These are phyloP conservation scores for Nomada ferruginata DNA, from an alignment of 2,888 invertebrate genomes.

Conservation along the genomic window DNA sequence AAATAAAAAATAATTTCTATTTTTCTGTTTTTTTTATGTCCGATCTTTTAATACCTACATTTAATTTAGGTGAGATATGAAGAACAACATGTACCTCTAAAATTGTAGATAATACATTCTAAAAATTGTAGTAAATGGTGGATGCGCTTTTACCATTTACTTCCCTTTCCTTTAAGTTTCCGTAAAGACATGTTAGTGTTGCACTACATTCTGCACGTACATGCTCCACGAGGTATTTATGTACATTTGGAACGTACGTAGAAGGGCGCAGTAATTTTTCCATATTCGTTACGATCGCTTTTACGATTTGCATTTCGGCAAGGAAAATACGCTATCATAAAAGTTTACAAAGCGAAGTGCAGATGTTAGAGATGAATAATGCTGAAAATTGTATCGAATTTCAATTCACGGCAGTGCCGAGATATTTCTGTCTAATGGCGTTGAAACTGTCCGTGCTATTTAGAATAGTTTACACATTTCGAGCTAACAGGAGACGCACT, in stretches of 20 bases:
- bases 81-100: too few species aligned
- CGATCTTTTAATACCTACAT: too few species aligned
- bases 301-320: not conserved
- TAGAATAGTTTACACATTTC: conserved; percentile 10
- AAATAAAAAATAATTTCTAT: too few species aligned
- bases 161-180: not conserved
- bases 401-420: not conserved
- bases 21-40: too few species aligned
- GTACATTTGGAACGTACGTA: too few species aligned
- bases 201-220: too few species aligned
- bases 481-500: not conserved
- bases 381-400: not conserved
- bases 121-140: too few species aligned
- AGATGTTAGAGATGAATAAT: too few species aligned
- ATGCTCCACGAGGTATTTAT: not conserved
- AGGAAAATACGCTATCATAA: not conserved
- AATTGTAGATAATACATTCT: too few species aligned
- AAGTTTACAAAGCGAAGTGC: not conserved
- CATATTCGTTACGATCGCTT: not conserved
- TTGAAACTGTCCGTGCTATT: not conserved
- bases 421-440: not conserved
- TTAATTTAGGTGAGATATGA: too few species aligned
- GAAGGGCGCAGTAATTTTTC: not conserved
- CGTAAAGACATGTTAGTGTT: not conserved
- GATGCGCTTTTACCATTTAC: too few species aligned